Evolutionary conservation across 1,140 invertebrate genomes (phyloP).

Genomic region (Apis mellifera): Amel_HAv3.1 CM009936.2:8026501-8027000

Average conservation of each 20-base stretch:
- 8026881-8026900: constrained; percentile 62
- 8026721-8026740: constrained; percentile 58
- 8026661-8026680: too few relatives aligned
- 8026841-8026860: constrained; percentile 43
- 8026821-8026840: constrained; percentile 31
- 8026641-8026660: neutral
- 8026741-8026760: constrained; percentile 44
- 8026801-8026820: neutral
- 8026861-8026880: constrained; percentile 67
- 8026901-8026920: constrained; percentile 53
- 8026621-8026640: constrained; percentile 34
- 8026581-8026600: constrained; percentile 54
- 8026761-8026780: constrained; percentile 25
- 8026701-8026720: constrained; percentile 56
- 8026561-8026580: constrained; percentile 42
- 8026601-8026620: constrained; percentile 61
- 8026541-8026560: constrained; percentile 11
- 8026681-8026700: neutral
- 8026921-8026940: constrained; percentile 61
- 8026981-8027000: constrained; percentile 25
- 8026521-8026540: constrained; percentile 12
- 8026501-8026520: neutral
- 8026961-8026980: too few relatives aligned
- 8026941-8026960: constrained; percentile 51
- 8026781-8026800: neutral